Base-by-base conservation (phyloP, 2,888 invertebrate genomes). In the Orgyia antiqua region DNA sequence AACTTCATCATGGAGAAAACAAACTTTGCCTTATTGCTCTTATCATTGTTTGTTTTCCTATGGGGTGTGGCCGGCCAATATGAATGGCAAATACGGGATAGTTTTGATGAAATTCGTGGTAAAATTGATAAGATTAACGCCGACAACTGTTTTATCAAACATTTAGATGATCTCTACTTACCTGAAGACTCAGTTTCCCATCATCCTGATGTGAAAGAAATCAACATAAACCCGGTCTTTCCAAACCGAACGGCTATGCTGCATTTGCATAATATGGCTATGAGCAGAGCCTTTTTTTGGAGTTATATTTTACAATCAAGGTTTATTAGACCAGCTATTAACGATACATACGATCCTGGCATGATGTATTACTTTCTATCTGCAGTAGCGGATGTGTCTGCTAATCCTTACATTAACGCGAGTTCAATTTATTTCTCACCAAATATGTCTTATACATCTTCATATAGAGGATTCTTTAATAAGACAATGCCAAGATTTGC, bases 291-390 rank as follows among this genome's bases (percentile, higher is more conserved):
- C 1, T 98, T 97, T 75, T 98, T 95, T 74, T 98, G 95, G 94
- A 96, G 96, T 72, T 97, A 96, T 53, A 95, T 97, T 35, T 88
- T 97, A 0, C 97, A 97, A 67, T 94, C 95, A 13, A 88, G 97
- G 42, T 95, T 96, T 55, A 96, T 96, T 49, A 87, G 96, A 13
- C 96, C 96, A 0, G 95, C 94, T 0, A 95, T 94, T 11, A 96
- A 95, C 65, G 95, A 96, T 58, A 95, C 96, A 0, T 95, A 96
- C 53, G 98, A 98, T 78, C 98, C 98, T 0, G 98, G 98, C 31
- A 95, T 99, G 93, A 96, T 98, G 96, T 98, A 98, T 66, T 97
- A 97, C 63, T 97, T 97, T 67, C 82, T 98, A 24, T 97, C 98
- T 0, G 93, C 96, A 0, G 94, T 97, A 1, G 97, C 99, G 0